A percentile compares a stretch with the other conserved stretches of the same genome.
These are phyloP conservation scores for Epinephelus lanceolatus DNA, from an alignment of 2,113 vertebrate genomes.

Conservation along the genomic window DNA sequence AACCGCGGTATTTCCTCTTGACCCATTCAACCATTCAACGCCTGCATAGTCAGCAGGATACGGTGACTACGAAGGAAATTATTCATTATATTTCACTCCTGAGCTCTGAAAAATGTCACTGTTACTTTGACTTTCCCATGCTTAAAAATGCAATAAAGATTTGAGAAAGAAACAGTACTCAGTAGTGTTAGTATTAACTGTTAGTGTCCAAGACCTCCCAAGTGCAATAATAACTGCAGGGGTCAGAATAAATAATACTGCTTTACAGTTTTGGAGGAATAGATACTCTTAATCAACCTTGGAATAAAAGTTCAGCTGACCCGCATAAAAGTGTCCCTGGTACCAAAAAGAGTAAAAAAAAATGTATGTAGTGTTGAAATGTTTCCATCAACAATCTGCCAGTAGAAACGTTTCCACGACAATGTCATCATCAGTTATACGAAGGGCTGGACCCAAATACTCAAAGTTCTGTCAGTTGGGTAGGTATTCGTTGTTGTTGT, in stretches of 20 bases:
- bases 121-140: slow-evolving; percentile 4
- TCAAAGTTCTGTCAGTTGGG: no score
- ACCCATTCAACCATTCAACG: slow-evolving; percentile 44
- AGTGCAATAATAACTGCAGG: background rate
- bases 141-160: background rate
- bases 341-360: background rate
- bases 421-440: background rate
- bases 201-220: background rate
- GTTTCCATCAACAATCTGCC: background rate
- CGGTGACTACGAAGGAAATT: slow-evolving; percentile 37
- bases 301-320: background rate
- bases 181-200: background rate
- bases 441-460: no score
- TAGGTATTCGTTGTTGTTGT: no score
- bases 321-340: background rate
- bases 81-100: slow-evolving; percentile 21
- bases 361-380: background rate
- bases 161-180: background rate
- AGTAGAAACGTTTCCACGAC: background rate
- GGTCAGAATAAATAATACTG: background rate
- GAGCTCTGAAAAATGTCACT: slow-evolving; percentile 15
- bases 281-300: background rate
- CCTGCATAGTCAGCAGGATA: slow-evolving; percentile 34
- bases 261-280: background rate
- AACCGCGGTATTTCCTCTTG: slow-evolving; percentile 55